Percentiles rank a stretch among this genome's conserved stretches.
phyloP scores from a whole-genome alignment of 2,797 vertebrate genomes.

The Sebastes diploproa region DNA sequence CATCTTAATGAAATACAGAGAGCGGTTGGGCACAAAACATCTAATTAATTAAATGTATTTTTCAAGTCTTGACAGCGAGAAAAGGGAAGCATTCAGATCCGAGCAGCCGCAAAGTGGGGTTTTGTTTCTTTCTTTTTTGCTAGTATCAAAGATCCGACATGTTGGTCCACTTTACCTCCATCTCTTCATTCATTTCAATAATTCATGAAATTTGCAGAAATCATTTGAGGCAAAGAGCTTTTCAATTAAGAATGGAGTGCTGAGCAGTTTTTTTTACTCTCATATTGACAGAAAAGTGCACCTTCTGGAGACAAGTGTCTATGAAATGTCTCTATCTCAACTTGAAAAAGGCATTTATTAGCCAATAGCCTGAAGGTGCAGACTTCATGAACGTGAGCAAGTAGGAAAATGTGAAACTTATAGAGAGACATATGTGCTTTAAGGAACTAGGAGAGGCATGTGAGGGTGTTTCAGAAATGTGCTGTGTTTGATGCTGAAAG shows the following conservation, averaged over 20 bases:
- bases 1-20: conserved; percentile 23
- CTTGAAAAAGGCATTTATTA: conserved; percentile 40
- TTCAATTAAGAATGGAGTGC: conserved; percentile 71
- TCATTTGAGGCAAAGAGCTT: conserved; percentile 72
- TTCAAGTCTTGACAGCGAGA: conserved; percentile 28
- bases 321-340: conserved; percentile 46
- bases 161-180: conserved; percentile 56
- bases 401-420: neutral
- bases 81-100: conserved; percentile 5
- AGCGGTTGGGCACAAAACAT: neutral
- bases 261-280: conserved; percentile 7
- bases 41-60: conserved; percentile 47
- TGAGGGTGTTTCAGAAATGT: neutral
- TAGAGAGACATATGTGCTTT: neutral
- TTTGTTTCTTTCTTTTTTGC: neutral
- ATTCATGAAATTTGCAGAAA: conserved; percentile 72
- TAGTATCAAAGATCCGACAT: conserved; percentile 58
- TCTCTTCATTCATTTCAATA: conserved; percentile 74
- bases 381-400: conserved; percentile 7
- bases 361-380: neutral
- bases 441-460: neutral
- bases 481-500: neutral
- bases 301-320: conserved; percentile 42
- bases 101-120: conserved; percentile 20
- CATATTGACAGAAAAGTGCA: conserved; percentile 50